Evolutionary conservation across 1,140 invertebrate genomes (phyloP).

Genomic region (Meteorus sp.): DNA sequence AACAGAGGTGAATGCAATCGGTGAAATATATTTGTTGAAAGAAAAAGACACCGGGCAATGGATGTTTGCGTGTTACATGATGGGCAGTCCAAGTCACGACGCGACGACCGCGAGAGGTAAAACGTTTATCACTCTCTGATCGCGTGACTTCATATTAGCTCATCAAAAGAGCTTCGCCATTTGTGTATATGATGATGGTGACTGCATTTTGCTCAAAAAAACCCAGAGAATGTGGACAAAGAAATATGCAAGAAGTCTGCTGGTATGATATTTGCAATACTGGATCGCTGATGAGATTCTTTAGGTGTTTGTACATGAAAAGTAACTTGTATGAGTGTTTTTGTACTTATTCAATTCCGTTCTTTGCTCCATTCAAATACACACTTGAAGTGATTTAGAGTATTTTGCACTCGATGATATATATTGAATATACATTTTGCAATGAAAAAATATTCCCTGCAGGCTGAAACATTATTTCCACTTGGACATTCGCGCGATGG

Average conservation of each 20-base stretch:
- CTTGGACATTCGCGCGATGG: not conserved
- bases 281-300: slow-evolving; percentile 9
- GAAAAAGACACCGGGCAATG: slow-evolving; percentile 28
- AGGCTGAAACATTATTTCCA: no score
- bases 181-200: no score
- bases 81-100: slow-evolving; percentile 36
- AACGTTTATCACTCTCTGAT: slow-evolving; percentile 43
- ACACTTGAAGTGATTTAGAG: slow-evolving; percentile 18
- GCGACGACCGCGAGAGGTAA: slow-evolving; percentile 37
- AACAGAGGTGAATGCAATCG: slow-evolving; percentile 29
- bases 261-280: not conserved
- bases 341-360: no score
- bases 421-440: no score
- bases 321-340: no score
- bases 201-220: no score
- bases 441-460: no score
- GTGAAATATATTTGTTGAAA: slow-evolving; percentile 1
- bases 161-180: slow-evolving; percentile 33
- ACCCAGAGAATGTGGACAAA: no score
- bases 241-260: not conserved
- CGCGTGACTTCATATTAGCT: slow-evolving; percentile 41
- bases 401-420: no score
- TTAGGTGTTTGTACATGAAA: no score
- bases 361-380: no score
- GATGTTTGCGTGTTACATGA: slow-evolving; percentile 39